Evolutionary conservation across 1,140 invertebrate species (phyloP).

Genomic region (Cephus cinctus): DNA sequence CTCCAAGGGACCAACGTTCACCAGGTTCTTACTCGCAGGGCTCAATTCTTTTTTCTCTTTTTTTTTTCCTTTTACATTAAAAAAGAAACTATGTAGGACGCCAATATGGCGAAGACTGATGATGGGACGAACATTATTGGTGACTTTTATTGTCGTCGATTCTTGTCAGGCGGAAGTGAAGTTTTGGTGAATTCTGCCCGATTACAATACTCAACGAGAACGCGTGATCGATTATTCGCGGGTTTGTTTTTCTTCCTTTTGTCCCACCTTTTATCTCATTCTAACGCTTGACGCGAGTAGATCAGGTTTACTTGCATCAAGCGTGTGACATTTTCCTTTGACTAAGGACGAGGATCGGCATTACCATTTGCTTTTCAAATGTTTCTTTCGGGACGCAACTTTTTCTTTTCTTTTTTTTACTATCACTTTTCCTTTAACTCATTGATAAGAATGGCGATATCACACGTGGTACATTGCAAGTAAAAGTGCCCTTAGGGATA

Average conservation of each 20-base stretch:
- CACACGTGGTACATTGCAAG: no score
- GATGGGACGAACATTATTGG: background rate
- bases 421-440: slow-evolving; percentile 3
- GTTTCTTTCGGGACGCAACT: background rate
- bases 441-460: slow-evolving; percentile 1
- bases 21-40: no score
- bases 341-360: no score
- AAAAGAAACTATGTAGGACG: no score
- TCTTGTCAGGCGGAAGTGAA: slow-evolving; percentile 7
- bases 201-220: slow-evolving; percentile 14
- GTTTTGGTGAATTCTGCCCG: slow-evolving; percentile 8
- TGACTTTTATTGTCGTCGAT: slow-evolving; percentile 5
- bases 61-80: no score
- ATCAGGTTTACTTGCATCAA: slow-evolving; percentile 20
- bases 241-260: slow-evolving; percentile 10
- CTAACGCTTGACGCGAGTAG: slow-evolving; percentile 19
- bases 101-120: background rate
- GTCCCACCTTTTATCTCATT: no score
- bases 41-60: no score
- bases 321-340: background rate
- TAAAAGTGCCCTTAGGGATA: background rate
- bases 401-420: background rate
- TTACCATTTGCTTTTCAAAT: no score
- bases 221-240: no score
- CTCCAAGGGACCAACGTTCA: background rate